Conservation (phyloP, 2,888 invertebrate species). For the Dascillus cervinus region DNA sequence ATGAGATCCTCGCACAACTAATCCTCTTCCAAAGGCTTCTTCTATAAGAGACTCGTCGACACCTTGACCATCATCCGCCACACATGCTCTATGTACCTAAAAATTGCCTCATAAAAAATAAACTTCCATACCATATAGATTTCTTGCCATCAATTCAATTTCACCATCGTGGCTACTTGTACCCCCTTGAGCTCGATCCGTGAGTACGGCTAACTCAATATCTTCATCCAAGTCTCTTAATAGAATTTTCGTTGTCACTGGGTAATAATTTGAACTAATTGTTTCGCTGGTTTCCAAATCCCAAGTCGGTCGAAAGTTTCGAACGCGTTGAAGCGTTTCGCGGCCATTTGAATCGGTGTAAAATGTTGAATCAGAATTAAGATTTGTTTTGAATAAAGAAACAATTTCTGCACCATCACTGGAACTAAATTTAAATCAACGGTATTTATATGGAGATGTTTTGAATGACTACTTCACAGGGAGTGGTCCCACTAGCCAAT, state of each 20-base stretch:
- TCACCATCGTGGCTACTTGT: slow-evolving; percentile 66
- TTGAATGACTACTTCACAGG: slow-evolving; percentile 49
- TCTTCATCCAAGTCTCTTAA: slow-evolving; percentile 48
- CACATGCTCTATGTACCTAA: slow-evolving; percentile 69
- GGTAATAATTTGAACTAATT: slow-evolving; percentile 87
- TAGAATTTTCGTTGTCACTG: slow-evolving; percentile 74
- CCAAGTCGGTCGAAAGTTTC: slow-evolving; percentile 70
- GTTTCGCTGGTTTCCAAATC: slow-evolving; percentile 59
- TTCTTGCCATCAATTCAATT: slow-evolving; percentile 66
- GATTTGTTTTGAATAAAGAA: slow-evolving; percentile 57
- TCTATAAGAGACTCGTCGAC: slow-evolving; percentile 90
- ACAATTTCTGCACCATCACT: slow-evolving; percentile 76
- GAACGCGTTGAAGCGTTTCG: slow-evolving; percentile 65
- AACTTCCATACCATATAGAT: background rate
- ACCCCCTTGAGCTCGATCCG: slow-evolving; percentile 78
- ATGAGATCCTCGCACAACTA: slow-evolving; percentile 65
- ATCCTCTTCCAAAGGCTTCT: slow-evolving; percentile 56
- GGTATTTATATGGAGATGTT: background rate
- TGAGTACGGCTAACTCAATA: slow-evolving; percentile 53
- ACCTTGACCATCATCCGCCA: slow-evolving; percentile 87
- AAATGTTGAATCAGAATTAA: slow-evolving; percentile 60
- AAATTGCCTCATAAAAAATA: too few species aligned
- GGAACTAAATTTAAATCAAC: slow-evolving; percentile 6
- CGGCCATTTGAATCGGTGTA: slow-evolving; percentile 94
- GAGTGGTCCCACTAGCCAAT: slow-evolving; percentile 75